Conservation (phyloP, 1,140 invertebrate species). For the Caerostris darwini region DNA sequence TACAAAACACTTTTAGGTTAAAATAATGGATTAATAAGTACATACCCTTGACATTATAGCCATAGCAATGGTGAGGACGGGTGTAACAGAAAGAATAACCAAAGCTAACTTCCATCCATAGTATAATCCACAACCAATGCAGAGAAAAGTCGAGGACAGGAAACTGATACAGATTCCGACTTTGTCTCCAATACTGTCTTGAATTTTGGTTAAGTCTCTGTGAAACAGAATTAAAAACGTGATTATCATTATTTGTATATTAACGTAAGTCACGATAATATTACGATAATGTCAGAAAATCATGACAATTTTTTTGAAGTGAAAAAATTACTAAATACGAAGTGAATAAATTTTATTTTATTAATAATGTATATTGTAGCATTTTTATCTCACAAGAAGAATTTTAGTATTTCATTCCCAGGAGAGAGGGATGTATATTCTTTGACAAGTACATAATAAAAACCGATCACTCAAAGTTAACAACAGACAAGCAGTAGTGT, state of each 20-base stretch:
- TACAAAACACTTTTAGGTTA: too few relatives aligned
- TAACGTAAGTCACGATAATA: too few relatives aligned
- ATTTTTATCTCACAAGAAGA: too few relatives aligned
- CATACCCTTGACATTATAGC: slow-evolving; percentile 79
- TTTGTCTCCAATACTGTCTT: slow-evolving; percentile 85
- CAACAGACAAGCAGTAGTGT: too few relatives aligned
- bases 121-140: slow-evolving; percentile 82
- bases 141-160: slow-evolving; percentile 80
- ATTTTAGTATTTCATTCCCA: too few relatives aligned
- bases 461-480: too few relatives aligned
- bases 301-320: background rate
- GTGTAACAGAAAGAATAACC: slow-evolving; percentile 82
- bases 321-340: background rate
- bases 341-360: too few relatives aligned
- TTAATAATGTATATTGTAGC: too few relatives aligned
- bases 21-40: background rate
- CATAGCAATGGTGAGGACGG: slow-evolving; percentile 78
- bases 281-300: background rate
- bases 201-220: slow-evolving; percentile 83
- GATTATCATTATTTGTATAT: too few relatives aligned
- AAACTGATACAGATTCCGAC: slow-evolving; percentile 82
- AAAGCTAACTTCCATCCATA: slow-evolving; percentile 83
- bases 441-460: too few relatives aligned
- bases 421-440: too few relatives aligned
- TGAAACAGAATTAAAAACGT: too few relatives aligned